Evolutionary conservation across 2,888 invertebrate species (phyloP).

Genomic region (Carpatolechia fugitivella): DNA sequence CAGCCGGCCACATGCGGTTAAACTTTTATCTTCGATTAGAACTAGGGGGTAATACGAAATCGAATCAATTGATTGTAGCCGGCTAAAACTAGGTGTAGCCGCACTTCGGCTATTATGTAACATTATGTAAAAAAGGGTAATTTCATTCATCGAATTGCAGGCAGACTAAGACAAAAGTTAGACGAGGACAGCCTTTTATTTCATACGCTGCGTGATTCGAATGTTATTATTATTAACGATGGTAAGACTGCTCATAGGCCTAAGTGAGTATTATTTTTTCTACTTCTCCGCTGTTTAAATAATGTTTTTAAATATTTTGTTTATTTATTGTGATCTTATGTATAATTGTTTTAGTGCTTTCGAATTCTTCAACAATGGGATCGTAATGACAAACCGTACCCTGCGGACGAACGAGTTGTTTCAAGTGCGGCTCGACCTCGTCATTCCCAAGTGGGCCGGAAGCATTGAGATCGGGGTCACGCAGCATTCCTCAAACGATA

Average conservation of each 20-base stretch:
- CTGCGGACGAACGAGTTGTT: slow-evolving; percentile 93
- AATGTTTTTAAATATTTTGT: no score
- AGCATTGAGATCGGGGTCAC: slow-evolving; percentile 97
- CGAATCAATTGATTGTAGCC: no score
- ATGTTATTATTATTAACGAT: slow-evolving; percentile 94
- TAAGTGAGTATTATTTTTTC: slow-evolving; percentile 81
- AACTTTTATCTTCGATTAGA: no score
- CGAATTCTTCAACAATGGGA: slow-evolving; percentile 96
- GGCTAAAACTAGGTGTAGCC: no score
- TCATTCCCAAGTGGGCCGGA: slow-evolving; percentile 97
- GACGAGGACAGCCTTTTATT: slow-evolving; percentile 89
- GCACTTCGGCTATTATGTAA: no score
- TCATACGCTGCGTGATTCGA: slow-evolving; percentile 94
- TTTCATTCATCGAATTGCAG: slow-evolving; percentile 30
- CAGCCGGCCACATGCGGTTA: no score
- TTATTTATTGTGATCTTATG: no score
- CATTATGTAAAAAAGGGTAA: neutral
- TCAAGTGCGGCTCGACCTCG: slow-evolving; percentile 93
- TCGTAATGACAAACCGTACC: slow-evolving; percentile 92
- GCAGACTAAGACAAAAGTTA: slow-evolving; percentile 47
- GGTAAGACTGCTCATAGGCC: slow-evolving; percentile 95
- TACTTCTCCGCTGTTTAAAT: no score
- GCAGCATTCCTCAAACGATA: slow-evolving; percentile 91
- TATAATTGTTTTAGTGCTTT: slow-evolving; percentile 81
- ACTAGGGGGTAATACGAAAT: no score